Base-by-base conservation (phyloP, 2,888 invertebrate genomes). In the Cecidostiba fungosa region DNA sequence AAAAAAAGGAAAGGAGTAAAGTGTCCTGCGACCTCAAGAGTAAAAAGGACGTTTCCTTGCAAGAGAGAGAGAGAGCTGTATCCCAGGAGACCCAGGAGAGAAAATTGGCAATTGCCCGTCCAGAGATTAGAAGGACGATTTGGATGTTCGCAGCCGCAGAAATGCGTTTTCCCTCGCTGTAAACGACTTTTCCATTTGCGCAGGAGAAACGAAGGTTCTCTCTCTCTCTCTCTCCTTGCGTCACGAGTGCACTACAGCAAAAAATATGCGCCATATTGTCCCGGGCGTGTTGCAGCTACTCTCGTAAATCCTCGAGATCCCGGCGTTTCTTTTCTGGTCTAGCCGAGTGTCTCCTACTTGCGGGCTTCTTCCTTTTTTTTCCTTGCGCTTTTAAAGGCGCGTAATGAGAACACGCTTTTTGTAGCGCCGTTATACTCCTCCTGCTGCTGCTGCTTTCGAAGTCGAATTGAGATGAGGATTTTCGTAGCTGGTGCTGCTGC, bases 131-230 rank as follows among this genome's bases (percentile, higher is more conserved):
- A 83, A 83, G 77, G 81, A 81, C 62, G 73, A 80, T 79, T 50
- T 70, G 78, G 69, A 43, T 62, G 23, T 43, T 39, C 36, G 66
- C 26, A 26, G 23, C 29, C 16, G 26, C 29, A 29, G 23, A 59
- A 59, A 59, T 59, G 66, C 66, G 29, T 66, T 66, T 66, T 66
- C 47, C 47, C 73, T 47, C 72, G 19, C 32, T 32, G 76, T 23
- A 77, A 83, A 83, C 73, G 83, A 77, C 77, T 83, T 83, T 83
- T 83, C 72, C 83, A 83, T 83, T 83, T 83, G 70, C 73, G 29
- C 59, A 69, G 12, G 29, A 8, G 32, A 16, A 10, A 8, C 23
- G n/a, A n/a, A 39, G 8, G 32, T 5, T 12, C 12, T 12, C 43
- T 2, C 10, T 1, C 43, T 12, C 12, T 10, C 43, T 12, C 10